Evolutionary conservation across 1,140 invertebrate species (phyloP).

Genomic region (Drosophila mayri): DNA sequence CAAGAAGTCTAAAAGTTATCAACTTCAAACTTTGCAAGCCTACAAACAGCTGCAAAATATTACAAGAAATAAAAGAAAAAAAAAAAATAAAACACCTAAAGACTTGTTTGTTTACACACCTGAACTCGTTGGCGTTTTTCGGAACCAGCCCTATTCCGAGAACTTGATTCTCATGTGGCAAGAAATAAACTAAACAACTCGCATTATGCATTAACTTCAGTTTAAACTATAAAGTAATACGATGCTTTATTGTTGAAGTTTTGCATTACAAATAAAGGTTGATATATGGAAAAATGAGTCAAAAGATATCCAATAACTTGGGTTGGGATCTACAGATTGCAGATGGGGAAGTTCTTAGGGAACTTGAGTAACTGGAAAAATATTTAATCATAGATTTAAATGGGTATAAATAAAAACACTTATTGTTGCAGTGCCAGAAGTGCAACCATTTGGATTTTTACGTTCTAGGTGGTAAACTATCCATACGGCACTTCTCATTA

Average conservation of each 20-base stretch:
- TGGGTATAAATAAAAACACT: background rate
- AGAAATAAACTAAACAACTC: background rate
- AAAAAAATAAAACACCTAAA: background rate
- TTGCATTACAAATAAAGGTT: background rate
- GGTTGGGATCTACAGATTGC: background rate
- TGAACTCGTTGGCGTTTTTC: constrained; percentile 2
- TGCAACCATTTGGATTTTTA: background rate
- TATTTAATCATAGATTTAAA: background rate
- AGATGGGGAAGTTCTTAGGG: background rate
- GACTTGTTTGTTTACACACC: constrained; percentile 13
- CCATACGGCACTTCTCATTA: background rate
- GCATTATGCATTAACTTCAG: constrained; percentile 1
- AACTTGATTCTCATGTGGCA: constrained; percentile 7
- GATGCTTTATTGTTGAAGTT: background rate
- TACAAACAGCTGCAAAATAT: constrained; percentile 9
- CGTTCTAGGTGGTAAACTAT: background rate
- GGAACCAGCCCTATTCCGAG: constrained; percentile 1
- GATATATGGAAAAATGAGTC: too few relatives aligned
- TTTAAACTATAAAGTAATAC: background rate
- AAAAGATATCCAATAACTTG: background rate
- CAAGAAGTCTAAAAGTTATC: background rate
- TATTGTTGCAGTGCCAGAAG: background rate
- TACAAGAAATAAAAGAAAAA: background rate
- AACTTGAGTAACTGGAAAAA: background rate
- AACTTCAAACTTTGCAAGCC: constrained; percentile 4